Evolutionary conservation across 23 tunicate genomes (phyloP).

Genomic region (Trididemnum clinides): DNA sequence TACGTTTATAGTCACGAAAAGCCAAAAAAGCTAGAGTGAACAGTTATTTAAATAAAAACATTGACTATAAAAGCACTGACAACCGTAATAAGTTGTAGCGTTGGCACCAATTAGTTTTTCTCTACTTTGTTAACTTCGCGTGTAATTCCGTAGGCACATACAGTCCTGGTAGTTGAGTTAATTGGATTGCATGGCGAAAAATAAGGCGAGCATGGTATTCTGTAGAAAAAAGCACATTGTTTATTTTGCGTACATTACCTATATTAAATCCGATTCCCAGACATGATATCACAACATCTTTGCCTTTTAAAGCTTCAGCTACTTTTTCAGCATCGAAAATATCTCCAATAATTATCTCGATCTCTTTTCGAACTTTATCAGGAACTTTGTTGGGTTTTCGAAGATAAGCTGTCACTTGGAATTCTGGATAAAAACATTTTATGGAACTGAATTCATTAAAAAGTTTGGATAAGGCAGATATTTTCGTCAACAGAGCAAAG

Average conservation of each 20-base stretch:
- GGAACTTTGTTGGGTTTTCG: slow-evolving; percentile 58
- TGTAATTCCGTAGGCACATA: too few relatives aligned
- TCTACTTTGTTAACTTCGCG: too few relatives aligned
- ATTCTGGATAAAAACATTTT: slow-evolving; percentile 2
- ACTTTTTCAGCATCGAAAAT: slow-evolving; percentile 59
- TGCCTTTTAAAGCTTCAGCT: slow-evolving; percentile 56
- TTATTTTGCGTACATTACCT: background rate
- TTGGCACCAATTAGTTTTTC: too few relatives aligned
- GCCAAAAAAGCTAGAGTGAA: too few relatives aligned
- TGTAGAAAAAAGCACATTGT: background rate
- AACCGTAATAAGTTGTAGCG: too few relatives aligned
- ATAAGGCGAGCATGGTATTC: too few relatives aligned
- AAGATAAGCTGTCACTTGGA: slow-evolving; percentile 50
- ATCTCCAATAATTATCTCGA: slow-evolving; percentile 55
- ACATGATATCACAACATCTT: slow-evolving; percentile 71
- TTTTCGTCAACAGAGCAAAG: too few relatives aligned
- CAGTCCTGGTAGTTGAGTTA: too few relatives aligned
- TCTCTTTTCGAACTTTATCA: background rate
- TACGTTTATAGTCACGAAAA: too few relatives aligned
- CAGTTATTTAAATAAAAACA: too few relatives aligned
- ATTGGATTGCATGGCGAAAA: too few relatives aligned
- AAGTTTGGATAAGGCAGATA: background rate
- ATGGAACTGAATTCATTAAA: background rate
- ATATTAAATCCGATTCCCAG: slow-evolving; percentile 49
- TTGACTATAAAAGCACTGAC: too few relatives aligned